These are phyloP conservation scores for Beris chalybata DNA, from an alignment of 2,888 invertebrate species.

Conservation along the genomic window DNA sequence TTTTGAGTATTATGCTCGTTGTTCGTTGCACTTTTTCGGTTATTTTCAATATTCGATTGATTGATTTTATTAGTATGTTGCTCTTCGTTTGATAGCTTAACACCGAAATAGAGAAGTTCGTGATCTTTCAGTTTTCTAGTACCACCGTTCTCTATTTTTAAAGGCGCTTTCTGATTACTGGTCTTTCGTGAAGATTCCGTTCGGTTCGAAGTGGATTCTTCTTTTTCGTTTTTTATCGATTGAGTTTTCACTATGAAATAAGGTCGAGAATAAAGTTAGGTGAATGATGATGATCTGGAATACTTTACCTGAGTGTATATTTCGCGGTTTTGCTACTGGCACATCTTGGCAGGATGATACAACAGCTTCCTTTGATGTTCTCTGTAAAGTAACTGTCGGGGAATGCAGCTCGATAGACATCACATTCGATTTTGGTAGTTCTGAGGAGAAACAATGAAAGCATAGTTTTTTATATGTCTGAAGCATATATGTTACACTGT, in stretches of 20 bases:
- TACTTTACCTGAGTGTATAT: slow-evolving; percentile 41
- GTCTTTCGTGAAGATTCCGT: slow-evolving; percentile 12
- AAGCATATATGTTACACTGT: too few relatives aligned
- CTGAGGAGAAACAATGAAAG: slow-evolving; percentile 40
- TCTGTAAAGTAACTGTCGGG: slow-evolving; percentile 38
- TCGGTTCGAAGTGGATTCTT: background rate
- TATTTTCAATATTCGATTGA: slow-evolving; percentile 13
- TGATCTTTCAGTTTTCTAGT: slow-evolving; percentile 62
- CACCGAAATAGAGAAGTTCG: slow-evolving; percentile 65
- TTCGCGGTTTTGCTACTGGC: slow-evolving; percentile 52
- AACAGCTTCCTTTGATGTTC: slow-evolving; percentile 35
- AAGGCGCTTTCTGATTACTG: slow-evolving; percentile 41
- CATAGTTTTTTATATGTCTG: too few relatives aligned
- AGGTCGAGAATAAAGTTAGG: background rate
- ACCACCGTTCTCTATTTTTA: slow-evolving; percentile 53
- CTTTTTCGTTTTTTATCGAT: slow-evolving; percentile 21
- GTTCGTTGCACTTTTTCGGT: slow-evolving; percentile 33
- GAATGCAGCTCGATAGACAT: slow-evolving; percentile 52
- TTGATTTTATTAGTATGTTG: background rate
- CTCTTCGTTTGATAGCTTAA: slow-evolving; percentile 42
- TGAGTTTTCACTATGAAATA: slow-evolving; percentile 17
- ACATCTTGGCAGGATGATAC: slow-evolving; percentile 40
- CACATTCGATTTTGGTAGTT: slow-evolving; percentile 53
- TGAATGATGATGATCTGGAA: slow-evolving; percentile 4
- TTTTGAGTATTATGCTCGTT: slow-evolving; percentile 42